Evolutionary conservation across 2,797 vertebrate species (phyloP).

Genomic region (Pangasius sanitwongsei): DNA sequence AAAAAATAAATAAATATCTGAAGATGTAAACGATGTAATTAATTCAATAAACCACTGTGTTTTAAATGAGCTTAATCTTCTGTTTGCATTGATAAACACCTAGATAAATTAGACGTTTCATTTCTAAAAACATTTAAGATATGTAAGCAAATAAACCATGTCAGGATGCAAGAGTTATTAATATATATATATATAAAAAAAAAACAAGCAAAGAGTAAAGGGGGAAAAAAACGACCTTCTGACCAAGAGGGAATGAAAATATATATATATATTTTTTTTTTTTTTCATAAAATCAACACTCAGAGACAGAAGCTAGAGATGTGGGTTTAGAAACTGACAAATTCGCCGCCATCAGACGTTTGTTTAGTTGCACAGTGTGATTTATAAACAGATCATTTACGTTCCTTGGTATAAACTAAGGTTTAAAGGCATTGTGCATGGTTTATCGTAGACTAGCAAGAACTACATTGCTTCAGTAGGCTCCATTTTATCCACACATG

Average conservation of each 20-base stretch:
- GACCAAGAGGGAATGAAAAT: not conserved
- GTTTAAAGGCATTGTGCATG: not conserved
- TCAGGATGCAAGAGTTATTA: not conserved
- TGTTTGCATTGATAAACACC: conserved; percentile 54
- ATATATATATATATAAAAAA: not conserved
- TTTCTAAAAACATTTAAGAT: not conserved
- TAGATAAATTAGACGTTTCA: conserved; percentile 5
- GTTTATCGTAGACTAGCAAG: not conserved
- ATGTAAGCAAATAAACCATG: not conserved
- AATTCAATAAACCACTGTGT: conserved; percentile 91
- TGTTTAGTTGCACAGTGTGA: not conserved
- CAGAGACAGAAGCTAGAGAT: not conserved
- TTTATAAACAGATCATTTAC: not conserved
- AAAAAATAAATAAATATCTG: conserved; percentile 77
- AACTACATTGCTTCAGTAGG: not conserved
- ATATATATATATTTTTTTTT: not conserved
- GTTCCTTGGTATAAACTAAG: not conserved
- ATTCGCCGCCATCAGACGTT: not conserved
- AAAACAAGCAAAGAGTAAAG: not conserved
- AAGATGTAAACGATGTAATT: conserved; percentile 89
- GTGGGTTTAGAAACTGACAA: not conserved
- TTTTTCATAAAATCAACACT: not conserved
- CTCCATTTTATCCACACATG: not conserved
- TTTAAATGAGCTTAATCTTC: conserved; percentile 72
- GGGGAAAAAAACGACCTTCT: not conserved